phyloP scores from a whole-genome alignment of 2,888 invertebrate species.

The Onchidella celtica region DNA sequence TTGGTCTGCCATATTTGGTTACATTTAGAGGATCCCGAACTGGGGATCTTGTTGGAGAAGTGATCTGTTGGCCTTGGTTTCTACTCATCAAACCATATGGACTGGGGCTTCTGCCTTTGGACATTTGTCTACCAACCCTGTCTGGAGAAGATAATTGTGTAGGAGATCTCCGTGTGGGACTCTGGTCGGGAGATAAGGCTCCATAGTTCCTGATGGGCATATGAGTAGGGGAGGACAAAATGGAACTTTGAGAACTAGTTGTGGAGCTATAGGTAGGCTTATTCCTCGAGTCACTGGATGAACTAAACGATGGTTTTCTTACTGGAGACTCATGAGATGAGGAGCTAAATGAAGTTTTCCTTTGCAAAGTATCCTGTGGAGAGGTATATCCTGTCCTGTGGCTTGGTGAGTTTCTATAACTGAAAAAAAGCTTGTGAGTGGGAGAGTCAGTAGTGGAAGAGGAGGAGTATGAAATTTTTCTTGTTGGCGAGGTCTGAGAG shows the following conservation, averaged over 20 bases:
- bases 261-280: slow-evolving; percentile 48
- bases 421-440: slow-evolving; percentile 48
- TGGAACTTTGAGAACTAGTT: slow-evolving; percentile 48
- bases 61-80: not conserved
- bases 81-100: not conserved
- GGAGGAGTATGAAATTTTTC: slow-evolving; percentile 47
- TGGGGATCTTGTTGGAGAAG: not conserved
- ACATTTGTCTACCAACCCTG: not conserved
- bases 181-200: slow-evolving; percentile 24
- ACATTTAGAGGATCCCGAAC: slow-evolving; percentile 1
- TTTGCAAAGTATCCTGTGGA: slow-evolving; percentile 19
- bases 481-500: slow-evolving; percentile 45
- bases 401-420: slow-evolving; percentile 46
- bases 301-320: slow-evolving; percentile 49
- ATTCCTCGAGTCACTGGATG: slow-evolving; percentile 44
- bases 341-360: slow-evolving; percentile 51
- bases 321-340: slow-evolving; percentile 50
- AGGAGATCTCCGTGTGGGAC: slow-evolving; percentile 18
- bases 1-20: slow-evolving; percentile 38
- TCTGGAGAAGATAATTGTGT: slow-evolving; percentile 13
- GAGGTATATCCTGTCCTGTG: slow-evolving; percentile 45
- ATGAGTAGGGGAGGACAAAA: slow-evolving; percentile 48
- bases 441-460: slow-evolving; percentile 48
- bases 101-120: slow-evolving; percentile 15
- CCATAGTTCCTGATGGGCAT: slow-evolving; percentile 22